These are phyloP conservation scores for Rhagonycha lutea DNA, from an alignment of 2,888 invertebrate species.

Conservation along the genomic window DNA sequence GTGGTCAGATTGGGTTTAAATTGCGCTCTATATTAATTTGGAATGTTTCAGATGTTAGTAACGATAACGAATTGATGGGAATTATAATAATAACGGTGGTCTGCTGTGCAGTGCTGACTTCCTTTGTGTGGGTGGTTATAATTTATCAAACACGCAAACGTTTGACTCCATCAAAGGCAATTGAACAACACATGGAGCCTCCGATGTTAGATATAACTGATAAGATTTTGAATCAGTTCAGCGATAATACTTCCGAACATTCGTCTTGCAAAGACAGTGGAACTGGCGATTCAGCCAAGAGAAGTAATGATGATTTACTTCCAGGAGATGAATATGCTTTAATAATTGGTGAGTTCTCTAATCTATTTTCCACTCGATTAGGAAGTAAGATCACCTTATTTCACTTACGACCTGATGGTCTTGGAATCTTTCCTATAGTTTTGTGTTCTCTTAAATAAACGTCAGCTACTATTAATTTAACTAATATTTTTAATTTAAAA, in stretches of 20 bases:
- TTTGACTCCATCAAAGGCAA: constrained; percentile 56
- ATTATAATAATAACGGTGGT: constrained; percentile 89
- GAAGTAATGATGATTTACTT: constrained; percentile 60
- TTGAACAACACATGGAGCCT: constrained; percentile 53
- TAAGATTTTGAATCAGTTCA: constrained; percentile 46
- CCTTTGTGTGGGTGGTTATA: constrained; percentile 88
- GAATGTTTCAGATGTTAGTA: constrained; percentile 43
- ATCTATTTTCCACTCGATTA: too few species aligned
- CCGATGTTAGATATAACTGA: constrained; percentile 42
- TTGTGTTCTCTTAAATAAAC: too few species aligned
- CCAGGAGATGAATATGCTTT: constrained; percentile 47
- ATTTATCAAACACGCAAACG: constrained; percentile 83
- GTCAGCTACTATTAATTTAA: too few species aligned
- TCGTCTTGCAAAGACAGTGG: constrained; percentile 81
- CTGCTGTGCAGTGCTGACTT: constrained; percentile 89
- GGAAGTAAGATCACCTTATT: too few species aligned
- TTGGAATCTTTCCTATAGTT: too few species aligned
- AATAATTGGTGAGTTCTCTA: constrained; percentile 36
- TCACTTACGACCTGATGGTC: too few species aligned
- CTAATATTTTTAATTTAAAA: too few species aligned
- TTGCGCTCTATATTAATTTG: neutral
- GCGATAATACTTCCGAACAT: constrained; percentile 75
- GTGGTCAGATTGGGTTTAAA: neutral
- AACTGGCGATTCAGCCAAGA: constrained; percentile 78
- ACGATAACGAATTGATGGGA: constrained; percentile 79